phyloP scores from a whole-genome alignment of 2,113 vertebrate species.

The Sander vitreus region DNA sequence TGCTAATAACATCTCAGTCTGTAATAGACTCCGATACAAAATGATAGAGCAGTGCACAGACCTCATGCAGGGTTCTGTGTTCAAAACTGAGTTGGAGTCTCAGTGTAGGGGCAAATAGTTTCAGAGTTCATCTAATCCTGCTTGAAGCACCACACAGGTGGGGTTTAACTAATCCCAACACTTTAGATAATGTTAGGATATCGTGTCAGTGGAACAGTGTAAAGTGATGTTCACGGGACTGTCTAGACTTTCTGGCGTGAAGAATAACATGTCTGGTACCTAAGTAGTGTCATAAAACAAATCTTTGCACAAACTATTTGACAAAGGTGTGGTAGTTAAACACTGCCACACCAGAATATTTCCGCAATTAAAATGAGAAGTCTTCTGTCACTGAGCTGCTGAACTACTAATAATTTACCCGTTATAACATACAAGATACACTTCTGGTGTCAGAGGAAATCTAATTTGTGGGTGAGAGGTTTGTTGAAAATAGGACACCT shows the following conservation, averaged over 20 bases:
- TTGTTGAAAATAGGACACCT: not conserved
- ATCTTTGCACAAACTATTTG: conserved; percentile 44
- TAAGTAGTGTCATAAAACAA: not conserved
- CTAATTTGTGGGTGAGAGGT: not conserved
- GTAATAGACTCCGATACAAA: not conserved
- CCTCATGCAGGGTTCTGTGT: not conserved
- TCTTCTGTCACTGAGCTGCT: not conserved
- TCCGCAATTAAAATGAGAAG: not conserved
- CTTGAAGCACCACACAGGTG: not conserved
- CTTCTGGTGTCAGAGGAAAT: not conserved
- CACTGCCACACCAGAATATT: not conserved
- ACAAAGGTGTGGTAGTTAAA: conserved; percentile 31
- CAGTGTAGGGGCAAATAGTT: not conserved
- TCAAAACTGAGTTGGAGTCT: not conserved
- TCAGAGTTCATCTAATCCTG: not conserved
- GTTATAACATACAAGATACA: not conserved
- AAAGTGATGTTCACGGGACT: conserved; percentile 1
- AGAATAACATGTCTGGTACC: not conserved
- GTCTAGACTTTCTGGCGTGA: conserved; percentile 20
- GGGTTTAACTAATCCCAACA: not conserved
- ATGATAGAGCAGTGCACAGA: not conserved
- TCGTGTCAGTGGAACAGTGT: not conserved
- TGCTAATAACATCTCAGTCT: not conserved
- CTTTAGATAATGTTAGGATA: not conserved
- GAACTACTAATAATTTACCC: not conserved